Conservation (phyloP, 2,888 invertebrate species). For the Cyclophora albipunctata region DNA sequence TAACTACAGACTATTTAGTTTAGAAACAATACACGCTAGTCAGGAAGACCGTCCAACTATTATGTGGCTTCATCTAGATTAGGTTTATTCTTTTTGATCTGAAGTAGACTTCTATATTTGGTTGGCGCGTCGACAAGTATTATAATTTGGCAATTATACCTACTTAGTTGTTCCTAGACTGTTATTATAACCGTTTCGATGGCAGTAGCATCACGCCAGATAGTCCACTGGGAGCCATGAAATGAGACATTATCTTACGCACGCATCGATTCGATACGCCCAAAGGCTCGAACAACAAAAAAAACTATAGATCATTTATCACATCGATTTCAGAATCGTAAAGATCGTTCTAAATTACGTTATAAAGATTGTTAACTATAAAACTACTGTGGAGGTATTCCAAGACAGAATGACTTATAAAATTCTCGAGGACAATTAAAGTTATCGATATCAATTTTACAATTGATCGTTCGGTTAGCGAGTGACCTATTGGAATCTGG, state of each 20-base stretch:
- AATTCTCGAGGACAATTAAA: slow-evolving; percentile 30
- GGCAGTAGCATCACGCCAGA: slow-evolving; percentile 27
- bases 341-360: slow-evolving; percentile 15
- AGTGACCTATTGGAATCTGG: slow-evolving; percentile 33
- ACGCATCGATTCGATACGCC: slow-evolving; percentile 37
- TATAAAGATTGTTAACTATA: slow-evolving; percentile 17
- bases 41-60: too few relatives aligned
- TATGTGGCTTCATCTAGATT: too few relatives aligned
- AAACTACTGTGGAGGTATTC: slow-evolving; percentile 19
- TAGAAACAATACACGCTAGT: background rate
- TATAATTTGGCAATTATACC: too few relatives aligned
- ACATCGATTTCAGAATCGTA: slow-evolving; percentile 10
- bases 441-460: slow-evolving; percentile 16
- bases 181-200: slow-evolving; percentile 28
- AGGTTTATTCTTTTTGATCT: too few relatives aligned
- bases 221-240: slow-evolving; percentile 21
- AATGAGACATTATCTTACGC: slow-evolving; percentile 40
- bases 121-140: too few relatives aligned
- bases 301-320: slow-evolving; percentile 17
- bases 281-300: slow-evolving; percentile 25
- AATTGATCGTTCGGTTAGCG: slow-evolving; percentile 29
- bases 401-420: slow-evolving; percentile 13
- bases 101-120: too few relatives aligned
- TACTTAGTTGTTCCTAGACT: too few relatives aligned
- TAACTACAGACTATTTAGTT: slow-evolving; percentile 14